Evolutionary conservation across 2,113 vertebrate species (phyloP), one percentile per base, ranked within the genome.

Genomic region (Serilophus lunatus): DNA sequence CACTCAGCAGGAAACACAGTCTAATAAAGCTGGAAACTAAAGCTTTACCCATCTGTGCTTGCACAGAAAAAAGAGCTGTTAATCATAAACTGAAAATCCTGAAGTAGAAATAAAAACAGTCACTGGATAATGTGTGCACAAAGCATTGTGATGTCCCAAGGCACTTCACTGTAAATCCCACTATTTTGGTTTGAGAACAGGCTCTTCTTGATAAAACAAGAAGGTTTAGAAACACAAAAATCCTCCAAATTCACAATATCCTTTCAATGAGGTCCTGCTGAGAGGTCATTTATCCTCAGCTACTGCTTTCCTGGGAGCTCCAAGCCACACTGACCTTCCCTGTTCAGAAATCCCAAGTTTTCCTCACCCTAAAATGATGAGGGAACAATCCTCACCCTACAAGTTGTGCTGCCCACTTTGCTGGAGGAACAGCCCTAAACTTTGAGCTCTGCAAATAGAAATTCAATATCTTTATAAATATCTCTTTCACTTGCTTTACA

Each of bases 321-420:
- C 50, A 42, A 0, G 1, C 28, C 35, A 14, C 12, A 5, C 13
- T 1, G 3, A n/a, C n/a, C n/a, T 38, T 47, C 35, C 23, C 54
- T 7, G 4, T 13, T 16, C 64, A 64, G 18, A 53, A 69, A 31
- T 19, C 3, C 22, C 61, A 44, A 24, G 7, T 53, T 54, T 65
- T 53, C 44, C 57, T 44, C 50, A 20, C 5, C 45, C 4, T 10
- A 50, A 59, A n/a, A 40, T 16, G 33, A 26, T 50, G 36, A 15
- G 54, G 3, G 44, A 26, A 12, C 1, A 23, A 14, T 53, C 50
- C 68, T 33, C 31, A 29, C 28, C 69, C 26, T n/a, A 11, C 23
- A 25, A 65, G 33, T 54, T 1, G 0, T 9, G 16, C 40, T 66
- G 69, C 59, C 24, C 42, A 0, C 59, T 54, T 8, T 31, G 35